Base-by-base conservation (phyloP, 2,113 vertebrate genomes). In the Mesembrinibis cayennensis region DNA sequence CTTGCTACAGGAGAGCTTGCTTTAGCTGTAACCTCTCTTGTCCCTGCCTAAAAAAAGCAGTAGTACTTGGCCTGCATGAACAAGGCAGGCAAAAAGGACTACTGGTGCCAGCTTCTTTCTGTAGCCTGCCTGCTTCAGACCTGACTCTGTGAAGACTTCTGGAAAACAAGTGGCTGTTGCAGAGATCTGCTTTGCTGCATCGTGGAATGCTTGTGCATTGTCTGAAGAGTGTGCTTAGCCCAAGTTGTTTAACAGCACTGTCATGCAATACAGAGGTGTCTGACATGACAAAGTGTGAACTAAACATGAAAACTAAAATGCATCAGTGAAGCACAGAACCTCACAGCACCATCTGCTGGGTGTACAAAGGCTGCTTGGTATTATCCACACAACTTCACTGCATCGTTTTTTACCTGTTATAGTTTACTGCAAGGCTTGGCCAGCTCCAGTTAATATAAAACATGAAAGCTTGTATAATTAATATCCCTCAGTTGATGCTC, bases 261-360 rank as follows among this genome's bases (percentile, higher is more conserved):
- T 9, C 5, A 1, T 34, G 21, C 13, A 34, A 5, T 2, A 38
- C 16, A 16, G 27, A 44, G 18, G 32, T 34, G 30, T 15, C 38
- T 42, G 32, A 27, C 0, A 0, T 4, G 7, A 21, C 6, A 8
- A 25, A 27, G 16, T 4, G 34, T 36, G 13, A 88, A 11, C 34
- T 69, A 50, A 30, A 26, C 0, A 0, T 8, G 21, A 36, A 58
- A 44, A 11, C 14, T 3, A 22, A 44, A 89, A 47, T 8, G 5
- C 4, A 9, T 25, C 3, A 3, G 50, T 53, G 90, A 93, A 34
- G 52, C 11, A 10, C 14, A 49, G 38, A 10, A n/a, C 23, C 19
- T 77, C 8, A 3, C 16, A 55, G 52, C 44, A 15, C 61, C 32
- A 23, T 47, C 65, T 91, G 69, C 80, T 84, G 47, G 47, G 15